Percentiles rank a stretch among this genome's conserved stretches.
Conservation (phyloP, 2,797 vertebrate species). For the Myotis myotis region DNA sequence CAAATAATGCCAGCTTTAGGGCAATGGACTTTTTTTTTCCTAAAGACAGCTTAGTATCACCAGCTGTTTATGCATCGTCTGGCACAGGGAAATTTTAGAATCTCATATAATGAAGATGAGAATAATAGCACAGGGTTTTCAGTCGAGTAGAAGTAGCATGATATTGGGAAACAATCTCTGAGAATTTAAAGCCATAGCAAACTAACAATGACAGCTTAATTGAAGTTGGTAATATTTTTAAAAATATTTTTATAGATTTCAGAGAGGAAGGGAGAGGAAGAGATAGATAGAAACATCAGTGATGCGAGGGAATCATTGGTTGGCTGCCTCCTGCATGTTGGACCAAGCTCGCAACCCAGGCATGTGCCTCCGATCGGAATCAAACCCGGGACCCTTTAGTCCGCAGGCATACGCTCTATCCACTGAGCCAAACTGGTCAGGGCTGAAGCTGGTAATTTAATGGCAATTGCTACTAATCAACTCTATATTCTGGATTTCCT, state of each 20-base stretch:
- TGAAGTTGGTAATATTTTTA: not conserved
- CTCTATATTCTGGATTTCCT: not conserved
- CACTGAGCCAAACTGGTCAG: no score
- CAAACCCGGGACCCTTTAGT: no score
- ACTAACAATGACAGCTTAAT: not conserved
- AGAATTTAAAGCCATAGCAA: slow-evolving; percentile 28
- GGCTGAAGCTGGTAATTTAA: not conserved
- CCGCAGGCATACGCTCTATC: no score
- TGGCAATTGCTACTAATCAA: not conserved
- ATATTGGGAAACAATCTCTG: slow-evolving; percentile 35
- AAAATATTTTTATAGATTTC: no score
- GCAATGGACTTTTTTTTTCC: not conserved
- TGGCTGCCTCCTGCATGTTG: no score
- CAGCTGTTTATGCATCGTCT: not conserved
- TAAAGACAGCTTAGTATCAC: not conserved
- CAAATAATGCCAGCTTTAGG: not conserved
- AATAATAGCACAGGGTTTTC: not conserved
- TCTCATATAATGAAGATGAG: not conserved
- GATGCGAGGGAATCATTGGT: no score
- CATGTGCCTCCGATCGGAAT: no score
- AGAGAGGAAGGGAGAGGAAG: no score
- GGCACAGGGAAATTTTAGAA: not conserved
- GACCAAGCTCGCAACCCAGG: no score
- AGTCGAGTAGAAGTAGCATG: slow-evolving; percentile 23
- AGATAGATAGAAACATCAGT: no score